Percentiles rank a stretch among this genome's conserved stretches.
phyloP scores from a whole-genome alignment of 2,797 vertebrate genomes.

The Nasua narica region DNA sequence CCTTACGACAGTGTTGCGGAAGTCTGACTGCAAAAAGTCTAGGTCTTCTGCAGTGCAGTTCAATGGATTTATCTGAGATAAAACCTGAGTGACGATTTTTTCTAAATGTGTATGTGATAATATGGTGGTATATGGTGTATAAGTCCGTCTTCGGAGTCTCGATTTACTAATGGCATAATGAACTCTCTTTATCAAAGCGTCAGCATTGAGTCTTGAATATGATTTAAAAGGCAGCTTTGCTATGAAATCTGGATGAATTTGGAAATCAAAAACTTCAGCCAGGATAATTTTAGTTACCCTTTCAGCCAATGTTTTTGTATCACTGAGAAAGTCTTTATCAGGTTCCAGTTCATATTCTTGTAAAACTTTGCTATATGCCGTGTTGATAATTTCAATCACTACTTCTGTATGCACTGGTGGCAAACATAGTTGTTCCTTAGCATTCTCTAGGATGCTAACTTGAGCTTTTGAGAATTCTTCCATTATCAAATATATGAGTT shows the following conservation, averaged over 20 bases:
- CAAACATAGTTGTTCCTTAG: neutral
- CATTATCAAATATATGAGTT: constrained; percentile 36
- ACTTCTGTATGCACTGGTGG: neutral
- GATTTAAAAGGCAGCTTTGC: constrained; percentile 42
- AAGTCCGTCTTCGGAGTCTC: neutral
- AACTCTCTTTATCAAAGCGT: constrained; percentile 39
- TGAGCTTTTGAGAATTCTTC: constrained; percentile 45
- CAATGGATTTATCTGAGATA: neutral
- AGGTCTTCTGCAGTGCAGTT: neutral
- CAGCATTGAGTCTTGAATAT: constrained; percentile 28
- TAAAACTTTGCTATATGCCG: constrained; percentile 36
- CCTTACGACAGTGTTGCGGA: neutral
- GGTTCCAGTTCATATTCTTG: constrained; percentile 24
- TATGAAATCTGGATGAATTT: constrained; percentile 52
- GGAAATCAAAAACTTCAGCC: constrained; percentile 53
- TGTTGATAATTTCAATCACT: constrained; percentile 3
- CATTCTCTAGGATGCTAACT: constrained; percentile 47
- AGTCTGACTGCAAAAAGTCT: neutral
- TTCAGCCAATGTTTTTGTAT: constrained; percentile 45
- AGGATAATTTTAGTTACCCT: constrained; percentile 55
- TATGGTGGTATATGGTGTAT: constrained; percentile 1
- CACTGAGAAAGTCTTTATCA: constrained; percentile 42
- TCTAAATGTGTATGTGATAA: constrained; percentile 40
- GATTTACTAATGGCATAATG: neutral
- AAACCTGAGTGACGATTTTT: constrained; percentile 36